A percentile compares a stretch with the other conserved stretches of the same genome.
Evolutionary conservation across 2,888 invertebrate species (phyloP).

Genomic region (Acleris laterana): DNA sequence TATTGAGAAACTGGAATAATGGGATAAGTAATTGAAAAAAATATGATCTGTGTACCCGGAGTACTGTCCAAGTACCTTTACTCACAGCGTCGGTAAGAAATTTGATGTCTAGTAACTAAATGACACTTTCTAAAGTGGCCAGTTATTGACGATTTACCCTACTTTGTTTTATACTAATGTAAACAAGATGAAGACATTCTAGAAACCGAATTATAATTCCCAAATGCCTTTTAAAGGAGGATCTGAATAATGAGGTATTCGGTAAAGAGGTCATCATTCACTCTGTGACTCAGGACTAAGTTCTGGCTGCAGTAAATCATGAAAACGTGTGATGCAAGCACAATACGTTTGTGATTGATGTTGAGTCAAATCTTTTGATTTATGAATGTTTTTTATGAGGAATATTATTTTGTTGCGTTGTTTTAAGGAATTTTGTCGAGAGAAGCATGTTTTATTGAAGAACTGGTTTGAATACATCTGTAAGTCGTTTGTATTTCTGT

Average conservation of each 20-base stretch:
- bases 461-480: not conserved
- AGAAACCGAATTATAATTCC: not conserved
- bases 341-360: conserved; percentile 24
- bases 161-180: no score
- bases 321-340: conserved; percentile 30
- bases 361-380: conserved; percentile 20
- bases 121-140: no score
- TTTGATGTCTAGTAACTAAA: no score
- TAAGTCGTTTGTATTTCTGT: no score
- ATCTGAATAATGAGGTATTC: no score
- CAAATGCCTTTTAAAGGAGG: no score
- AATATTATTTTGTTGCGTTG: not conserved
- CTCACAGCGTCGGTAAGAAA: no score
- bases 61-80: no score
- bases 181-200: not conserved
- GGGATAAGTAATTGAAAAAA: no score
- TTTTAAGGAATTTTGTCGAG: not conserved
- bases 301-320: conserved; percentile 29
- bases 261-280: conserved; percentile 16
- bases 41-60: no score
- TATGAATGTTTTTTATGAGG: conserved; percentile 11
- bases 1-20: no score
- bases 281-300: conserved; percentile 15
- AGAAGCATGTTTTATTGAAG: not conserved
- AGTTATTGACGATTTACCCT: no score